phyloP scores from a whole-genome alignment of 2,888 invertebrate genomes.

The Homarus gammarus region DNA sequence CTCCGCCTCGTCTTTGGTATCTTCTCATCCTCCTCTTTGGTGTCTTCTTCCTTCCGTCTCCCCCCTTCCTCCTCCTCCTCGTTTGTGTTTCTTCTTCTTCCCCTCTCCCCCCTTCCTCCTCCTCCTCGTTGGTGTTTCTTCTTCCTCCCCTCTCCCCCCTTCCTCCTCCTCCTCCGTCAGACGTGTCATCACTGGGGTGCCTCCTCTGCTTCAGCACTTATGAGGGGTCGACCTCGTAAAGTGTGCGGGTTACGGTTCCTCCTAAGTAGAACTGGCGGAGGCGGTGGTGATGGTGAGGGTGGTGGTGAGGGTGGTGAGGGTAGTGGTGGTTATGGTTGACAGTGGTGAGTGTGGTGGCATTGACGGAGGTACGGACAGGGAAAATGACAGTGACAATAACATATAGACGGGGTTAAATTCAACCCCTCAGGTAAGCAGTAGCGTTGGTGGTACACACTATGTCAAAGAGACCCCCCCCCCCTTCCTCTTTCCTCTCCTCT shows the following conservation, averaged over 20 bases:
- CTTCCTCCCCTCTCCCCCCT: not conserved
- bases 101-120: not conserved
- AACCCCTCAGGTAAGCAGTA: no score
- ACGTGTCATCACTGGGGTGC: not conserved
- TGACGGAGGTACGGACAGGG: no score
- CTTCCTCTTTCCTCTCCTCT: no score
- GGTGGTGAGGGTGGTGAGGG: not conserved
- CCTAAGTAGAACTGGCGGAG: not conserved
- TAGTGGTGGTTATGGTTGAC: not conserved
- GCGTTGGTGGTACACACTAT: no score
- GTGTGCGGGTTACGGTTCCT: not conserved
- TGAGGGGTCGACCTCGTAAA: not conserved
- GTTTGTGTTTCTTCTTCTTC: not conserved
- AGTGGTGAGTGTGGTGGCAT: no score
- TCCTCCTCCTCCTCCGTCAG: no score
- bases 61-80: not conserved
- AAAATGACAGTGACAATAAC: no score
- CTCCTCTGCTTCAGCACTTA: not conserved
- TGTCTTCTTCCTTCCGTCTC: not conserved
- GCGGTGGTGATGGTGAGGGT: no score
- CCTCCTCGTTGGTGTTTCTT: not conserved
- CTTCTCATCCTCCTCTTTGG: not conserved
- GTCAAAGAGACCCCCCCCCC: no score
- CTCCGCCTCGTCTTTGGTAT: not conserved
- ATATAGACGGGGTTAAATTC: no score